Evolutionary conservation across 1,140 invertebrate genomes (phyloP), one percentile per base, ranked within the genome.

Genomic region (Lucilia sericata): DNA sequence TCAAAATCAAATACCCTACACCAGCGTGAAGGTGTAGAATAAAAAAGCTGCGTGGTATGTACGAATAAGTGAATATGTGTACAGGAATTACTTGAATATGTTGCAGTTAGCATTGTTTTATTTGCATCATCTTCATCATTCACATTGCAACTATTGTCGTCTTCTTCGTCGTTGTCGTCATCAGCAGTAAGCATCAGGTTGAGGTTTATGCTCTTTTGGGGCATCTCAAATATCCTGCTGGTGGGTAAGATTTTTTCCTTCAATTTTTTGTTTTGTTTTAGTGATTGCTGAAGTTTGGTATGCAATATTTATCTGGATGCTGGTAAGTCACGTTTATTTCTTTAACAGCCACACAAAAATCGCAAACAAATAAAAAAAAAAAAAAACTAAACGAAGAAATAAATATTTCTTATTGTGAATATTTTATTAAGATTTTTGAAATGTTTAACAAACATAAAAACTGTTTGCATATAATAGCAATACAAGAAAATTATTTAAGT

Each of bases 201-300:
- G 82, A 82, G 51, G 55, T 70, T 65, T 47, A 82, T 47, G 82
- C 65, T 74, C 82, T 49, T 51, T 74, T 83, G 82, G 82, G 74
- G 82, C 82, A 87, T 89, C 88, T 89, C 86, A 88, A 89, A 89
- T 88, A 89, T 89, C 88, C 88, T 89, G 88, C 88, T 89, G 88
- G 88, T 89, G 88, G 88, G 88, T 89, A 88, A 80, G 42, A 49
- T 80, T 80, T 80, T 80, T 80, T 47, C 7, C 13, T 5, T 19
- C 19, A 21, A 51, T 80, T 49, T n/a, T 10, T 49, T 49, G n/a
- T 34, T 76, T 76, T 76, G 74, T 49, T 80, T 47, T 47, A 49
- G 47, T 49, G 76, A 51, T 51, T 80, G 76, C n/a, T 30, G 25
- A 70, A 87, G 89, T 65, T 82, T 82, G 82, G 82, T 82, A 82